Conservation (phyloP, 2,113 vertebrate genomes). For the Panthera leo region DNA sequence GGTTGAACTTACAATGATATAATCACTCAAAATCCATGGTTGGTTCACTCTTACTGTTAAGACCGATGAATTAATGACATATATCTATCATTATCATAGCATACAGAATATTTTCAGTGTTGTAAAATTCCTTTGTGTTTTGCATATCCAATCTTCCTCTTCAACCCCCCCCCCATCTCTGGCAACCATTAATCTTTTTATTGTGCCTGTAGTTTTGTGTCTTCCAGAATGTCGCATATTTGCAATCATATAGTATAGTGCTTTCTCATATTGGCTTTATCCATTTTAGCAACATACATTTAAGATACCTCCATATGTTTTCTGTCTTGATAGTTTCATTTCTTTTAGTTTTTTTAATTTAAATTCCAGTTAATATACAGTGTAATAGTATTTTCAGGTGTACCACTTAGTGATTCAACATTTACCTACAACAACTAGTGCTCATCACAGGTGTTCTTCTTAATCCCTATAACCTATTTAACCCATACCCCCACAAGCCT, state of each 20-base stretch:
- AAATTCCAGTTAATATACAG: neutral
- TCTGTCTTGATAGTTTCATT: neutral
- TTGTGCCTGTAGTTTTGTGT: neutral
- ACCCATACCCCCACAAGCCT: neutral
- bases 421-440: neutral
- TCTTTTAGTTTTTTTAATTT: neutral
- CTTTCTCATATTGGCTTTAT: neutral
- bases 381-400: neutral
- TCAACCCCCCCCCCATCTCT: too few relatives aligned
- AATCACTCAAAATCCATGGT: neutral
- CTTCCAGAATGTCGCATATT: neutral
- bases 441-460: neutral
- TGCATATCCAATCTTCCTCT: neutral
- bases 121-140: neutral
- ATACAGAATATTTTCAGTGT: neutral
- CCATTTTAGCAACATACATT: neutral
- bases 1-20: neutral
- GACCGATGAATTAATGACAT: neutral
- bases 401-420: neutral
- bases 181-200: neutral
- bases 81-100: neutral
- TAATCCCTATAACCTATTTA: neutral
- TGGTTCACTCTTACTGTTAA: neutral
- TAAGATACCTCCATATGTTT: neutral
- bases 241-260: neutral